Evolutionary conservation across 2,113 vertebrate species (phyloP).

Genomic region (Morone chrysops): DNA sequence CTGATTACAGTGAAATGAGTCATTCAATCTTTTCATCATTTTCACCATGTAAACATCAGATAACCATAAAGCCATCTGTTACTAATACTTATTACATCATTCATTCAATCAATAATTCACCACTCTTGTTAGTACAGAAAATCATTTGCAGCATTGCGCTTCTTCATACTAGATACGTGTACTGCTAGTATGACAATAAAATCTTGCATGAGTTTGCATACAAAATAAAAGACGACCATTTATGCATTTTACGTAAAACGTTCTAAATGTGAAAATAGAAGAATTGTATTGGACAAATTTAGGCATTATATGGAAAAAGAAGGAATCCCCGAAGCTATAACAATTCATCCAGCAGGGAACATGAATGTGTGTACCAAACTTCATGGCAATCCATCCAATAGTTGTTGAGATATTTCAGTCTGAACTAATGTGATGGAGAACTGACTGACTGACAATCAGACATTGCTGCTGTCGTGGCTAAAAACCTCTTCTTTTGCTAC

Average conservation of each 20-base stretch:
- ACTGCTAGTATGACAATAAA: background rate
- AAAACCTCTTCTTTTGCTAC: background rate
- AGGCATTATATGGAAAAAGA: background rate
- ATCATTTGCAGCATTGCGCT: background rate
- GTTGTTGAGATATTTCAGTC: background rate
- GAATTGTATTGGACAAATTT: background rate
- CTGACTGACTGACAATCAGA: no score
- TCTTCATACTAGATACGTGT: no score
- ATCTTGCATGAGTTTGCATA: background rate
- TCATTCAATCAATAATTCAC: constrained; percentile 13
- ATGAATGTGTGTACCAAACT: background rate
- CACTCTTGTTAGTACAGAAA: background rate
- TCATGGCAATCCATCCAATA: background rate
- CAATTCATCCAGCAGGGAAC: no score
- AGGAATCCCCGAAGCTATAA: background rate
- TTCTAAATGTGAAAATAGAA: no score
- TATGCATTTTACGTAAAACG: no score
- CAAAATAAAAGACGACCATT: background rate
- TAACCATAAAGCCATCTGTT: background rate
- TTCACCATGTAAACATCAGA: constrained; percentile 3
- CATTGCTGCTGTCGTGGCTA: no score
- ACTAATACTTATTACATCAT: background rate
- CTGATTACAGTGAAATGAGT: background rate
- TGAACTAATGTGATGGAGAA: no score
- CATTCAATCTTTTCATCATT: background rate